phyloP scores from a whole-genome alignment of 2,113 vertebrate species.

The Scartelaos histophorus region DNA sequence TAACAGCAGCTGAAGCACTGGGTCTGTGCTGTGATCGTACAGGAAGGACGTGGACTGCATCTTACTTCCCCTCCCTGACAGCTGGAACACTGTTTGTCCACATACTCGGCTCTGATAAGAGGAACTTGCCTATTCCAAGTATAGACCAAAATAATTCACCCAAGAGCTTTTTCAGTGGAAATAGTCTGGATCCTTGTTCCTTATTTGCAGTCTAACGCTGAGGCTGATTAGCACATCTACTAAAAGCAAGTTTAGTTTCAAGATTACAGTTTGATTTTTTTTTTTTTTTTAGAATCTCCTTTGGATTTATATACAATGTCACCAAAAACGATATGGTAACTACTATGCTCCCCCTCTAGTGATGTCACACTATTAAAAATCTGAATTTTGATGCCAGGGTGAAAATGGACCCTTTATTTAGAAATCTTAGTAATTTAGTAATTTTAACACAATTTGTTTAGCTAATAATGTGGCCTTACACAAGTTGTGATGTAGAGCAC shows the following conservation, averaged over 20 bases:
- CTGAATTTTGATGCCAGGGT: neutral
- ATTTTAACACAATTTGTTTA: too few species aligned
- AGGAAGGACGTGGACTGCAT: slow-evolving; percentile 67
- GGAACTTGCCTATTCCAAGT: slow-evolving; percentile 17
- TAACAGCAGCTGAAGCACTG: slow-evolving; percentile 6
- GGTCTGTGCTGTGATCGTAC: slow-evolving; percentile 32
- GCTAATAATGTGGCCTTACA: too few species aligned
- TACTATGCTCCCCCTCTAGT: too few species aligned
- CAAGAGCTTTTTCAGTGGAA: slow-evolving; percentile 1
- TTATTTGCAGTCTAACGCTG: neutral
- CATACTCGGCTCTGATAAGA: slow-evolving; percentile 42
- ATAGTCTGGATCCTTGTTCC: neutral
- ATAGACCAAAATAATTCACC: slow-evolving; percentile 10
- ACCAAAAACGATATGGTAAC: neutral
- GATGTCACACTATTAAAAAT: too few species aligned
- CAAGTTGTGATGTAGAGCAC: too few species aligned
- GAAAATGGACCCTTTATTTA: neutral
- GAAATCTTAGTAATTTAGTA: too few species aligned
- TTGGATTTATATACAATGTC: neutral
- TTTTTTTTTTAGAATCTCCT: neutral
- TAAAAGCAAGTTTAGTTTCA: neutral
- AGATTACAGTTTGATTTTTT: neutral
- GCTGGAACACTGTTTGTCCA: slow-evolving; percentile 51
- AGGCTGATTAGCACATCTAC: neutral
- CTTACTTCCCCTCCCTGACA: slow-evolving; percentile 59